A percentile compares a stretch with the other conserved stretches of the same genome.
These are phyloP conservation scores for Falco punctatus DNA, from an alignment of 2,113 vertebrate genomes.

Conservation along the genomic window DNA sequence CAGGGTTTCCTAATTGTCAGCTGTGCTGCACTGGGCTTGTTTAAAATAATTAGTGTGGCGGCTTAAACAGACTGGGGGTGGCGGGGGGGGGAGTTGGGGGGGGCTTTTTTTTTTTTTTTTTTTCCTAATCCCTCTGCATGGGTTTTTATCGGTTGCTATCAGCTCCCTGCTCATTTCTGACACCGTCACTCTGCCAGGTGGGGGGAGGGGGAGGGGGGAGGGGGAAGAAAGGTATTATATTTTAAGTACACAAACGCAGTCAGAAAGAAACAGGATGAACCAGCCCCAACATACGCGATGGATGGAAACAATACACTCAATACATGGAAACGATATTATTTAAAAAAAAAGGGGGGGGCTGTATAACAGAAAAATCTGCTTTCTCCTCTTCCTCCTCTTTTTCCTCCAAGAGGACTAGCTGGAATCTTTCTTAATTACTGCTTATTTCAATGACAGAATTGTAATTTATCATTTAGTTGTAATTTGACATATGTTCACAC, in stretches of 20 bases:
- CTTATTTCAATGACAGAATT: constrained; percentile 97
- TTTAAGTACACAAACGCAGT: constrained; percentile 68
- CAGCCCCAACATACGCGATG: neutral
- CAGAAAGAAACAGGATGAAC: constrained; percentile 43
- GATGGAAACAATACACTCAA: constrained; percentile 68
- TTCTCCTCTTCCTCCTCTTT: constrained; percentile 32
- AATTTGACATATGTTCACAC: constrained; percentile 99
- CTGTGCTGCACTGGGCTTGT: constrained; percentile 76
- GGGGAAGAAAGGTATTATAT: constrained; percentile 62
- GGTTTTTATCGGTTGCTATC: constrained; percentile 76
- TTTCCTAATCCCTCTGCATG: constrained; percentile 38
- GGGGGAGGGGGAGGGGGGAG: constrained; percentile 26
- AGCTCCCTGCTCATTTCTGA: constrained; percentile 76
- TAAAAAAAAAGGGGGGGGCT: neutral
- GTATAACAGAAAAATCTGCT: neutral
- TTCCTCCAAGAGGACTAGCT: constrained; percentile 71
- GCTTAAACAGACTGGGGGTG: constrained; percentile 48
- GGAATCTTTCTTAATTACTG: constrained; percentile 88
- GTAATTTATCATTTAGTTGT: constrained; percentile 99
- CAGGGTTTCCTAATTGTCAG: constrained; percentile 82
- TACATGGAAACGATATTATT: constrained; percentile 41
- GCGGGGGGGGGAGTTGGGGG: too few species aligned
- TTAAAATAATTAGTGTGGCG: constrained; percentile 82
- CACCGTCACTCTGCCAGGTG: constrained; percentile 68
- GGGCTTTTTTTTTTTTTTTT: neutral